Conservation (phyloP, 2,888 invertebrate species). For the Xylota sylvarum region DNA sequence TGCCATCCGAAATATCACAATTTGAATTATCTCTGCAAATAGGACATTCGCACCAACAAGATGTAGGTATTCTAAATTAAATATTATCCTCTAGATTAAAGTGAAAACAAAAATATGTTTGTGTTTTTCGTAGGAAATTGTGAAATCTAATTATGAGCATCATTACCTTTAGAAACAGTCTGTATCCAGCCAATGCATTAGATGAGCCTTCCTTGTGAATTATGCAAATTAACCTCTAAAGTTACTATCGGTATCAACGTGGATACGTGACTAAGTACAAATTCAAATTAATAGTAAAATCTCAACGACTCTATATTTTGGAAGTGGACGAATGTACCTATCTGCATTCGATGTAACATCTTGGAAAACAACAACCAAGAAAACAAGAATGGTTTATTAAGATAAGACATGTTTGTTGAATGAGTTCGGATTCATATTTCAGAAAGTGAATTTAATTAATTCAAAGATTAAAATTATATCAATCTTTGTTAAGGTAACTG, state of each 20-base stretch:
- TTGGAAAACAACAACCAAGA: neutral
- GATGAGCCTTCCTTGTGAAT: conserved; percentile 11
- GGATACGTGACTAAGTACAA: conserved; percentile 27
- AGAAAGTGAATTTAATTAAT: neutral
- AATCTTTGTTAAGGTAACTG: neutral
- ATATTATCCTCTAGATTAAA: conserved; percentile 28
- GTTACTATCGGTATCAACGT: conserved; percentile 15
- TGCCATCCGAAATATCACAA: conserved; percentile 56
- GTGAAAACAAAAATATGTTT: conserved; percentile 19
- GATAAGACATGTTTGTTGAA: conserved; percentile 7
- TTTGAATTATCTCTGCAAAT: conserved; percentile 47
- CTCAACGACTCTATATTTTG: conserved; percentile 7
- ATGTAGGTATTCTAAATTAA: conserved; percentile 28
- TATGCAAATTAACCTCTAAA: conserved; percentile 35
- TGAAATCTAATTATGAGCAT: conserved; percentile 62
- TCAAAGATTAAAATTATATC: neutral
- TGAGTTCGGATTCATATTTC: conserved; percentile 1
- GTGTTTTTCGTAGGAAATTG: conserved; percentile 8
- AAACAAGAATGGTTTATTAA: conserved; percentile 4
- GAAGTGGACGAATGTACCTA: neutral
- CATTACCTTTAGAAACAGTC: conserved; percentile 40
- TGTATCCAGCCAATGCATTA: conserved; percentile 37
- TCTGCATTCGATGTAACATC: neutral
- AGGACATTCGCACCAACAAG: conserved; percentile 36
- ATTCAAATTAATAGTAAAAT: conserved; percentile 15